Base-by-base conservation (phyloP, 2,113 vertebrate genomes). In the Talpa occidentalis region DNA sequence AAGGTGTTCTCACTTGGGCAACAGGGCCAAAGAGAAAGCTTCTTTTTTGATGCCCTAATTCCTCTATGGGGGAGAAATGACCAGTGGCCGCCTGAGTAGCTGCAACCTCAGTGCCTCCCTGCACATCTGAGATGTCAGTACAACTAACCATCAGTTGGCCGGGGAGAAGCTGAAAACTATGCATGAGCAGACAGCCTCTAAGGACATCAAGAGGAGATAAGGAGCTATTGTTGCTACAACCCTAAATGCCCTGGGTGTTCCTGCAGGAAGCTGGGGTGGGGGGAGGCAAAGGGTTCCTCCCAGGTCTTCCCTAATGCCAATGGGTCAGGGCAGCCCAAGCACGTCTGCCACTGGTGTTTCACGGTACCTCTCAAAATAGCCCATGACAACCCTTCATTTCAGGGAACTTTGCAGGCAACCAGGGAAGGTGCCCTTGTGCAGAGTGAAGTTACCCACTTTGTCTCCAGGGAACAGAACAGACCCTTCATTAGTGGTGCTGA, bases 251-350 rank as follows among this genome's bases (percentile, higher is more conserved):
- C 42, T 0, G 1, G 77, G 42, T 21, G 72, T 30, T 37, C 37
- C 74, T 52, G 52, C 2, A 74, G 44, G 49, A 91, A 37, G 22
- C 12, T 32, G 66, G 37, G 52, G 32, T 3, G 16, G 22, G 5
- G n/a, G 59, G n/a, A 42, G 6, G 16, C 0, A 1, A 10, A 52
- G 66, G 6, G 30, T 10, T 69, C 59, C 42, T 73, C 22, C 19
- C 7, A 0, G 19, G n/a, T 10, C 15, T 35, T 59, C 30, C 21
- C 44, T 2, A 12, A 10, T 1, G 6, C 21, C 10, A 0, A 8
- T 2, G 8, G 54, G 3, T 16, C 24, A n/a, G 30, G 47, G 70
- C 56, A 32, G 15, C 24, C n/a, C 60, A n/a, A 17, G 16, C 1
- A 12, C 2, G 6, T 6, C 1, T 7, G 35, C 44, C 32, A 9